Evolutionary conservation across 1,140 invertebrate genomes (phyloP).

Genomic region (Planococcus citri): DNA sequence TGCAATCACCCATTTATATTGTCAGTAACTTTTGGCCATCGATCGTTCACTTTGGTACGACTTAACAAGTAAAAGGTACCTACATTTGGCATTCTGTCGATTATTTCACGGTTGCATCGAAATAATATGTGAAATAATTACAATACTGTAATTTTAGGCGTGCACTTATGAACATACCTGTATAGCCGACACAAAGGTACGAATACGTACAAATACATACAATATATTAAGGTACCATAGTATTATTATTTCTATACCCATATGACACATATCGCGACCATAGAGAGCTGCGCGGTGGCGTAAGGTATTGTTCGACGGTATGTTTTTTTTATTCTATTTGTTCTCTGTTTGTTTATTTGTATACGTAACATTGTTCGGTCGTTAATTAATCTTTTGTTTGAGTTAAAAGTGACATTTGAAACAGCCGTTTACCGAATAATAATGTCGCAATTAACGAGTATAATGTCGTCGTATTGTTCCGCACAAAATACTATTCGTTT

Average conservation of each 20-base stretch:
- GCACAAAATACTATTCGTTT: background rate
- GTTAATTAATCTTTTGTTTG: constrained; percentile 19
- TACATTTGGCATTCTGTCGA: too few relatives aligned
- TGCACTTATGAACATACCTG: constrained; percentile 12
- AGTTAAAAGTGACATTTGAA: constrained; percentile 18
- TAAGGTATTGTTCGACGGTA: background rate
- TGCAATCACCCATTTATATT: too few relatives aligned
- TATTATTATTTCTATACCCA: too few relatives aligned
- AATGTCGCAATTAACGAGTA: constrained; percentile 14
- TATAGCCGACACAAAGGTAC: background rate
- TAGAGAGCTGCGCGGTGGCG: too few relatives aligned
- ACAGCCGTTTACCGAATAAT: constrained; percentile 20
- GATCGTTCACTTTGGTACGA: too few relatives aligned
- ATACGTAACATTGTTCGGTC: constrained; percentile 5
- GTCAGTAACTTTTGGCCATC: too few relatives aligned
- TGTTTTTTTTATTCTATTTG: constrained; percentile 1
- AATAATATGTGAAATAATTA: background rate
- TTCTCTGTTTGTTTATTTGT: constrained; percentile 13
- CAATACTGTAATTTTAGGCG: background rate
- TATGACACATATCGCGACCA: constrained; percentile 9
- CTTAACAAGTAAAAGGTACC: too few relatives aligned
- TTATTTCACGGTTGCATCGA: constrained; percentile 14
- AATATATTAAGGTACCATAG: too few relatives aligned
- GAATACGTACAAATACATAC: too few relatives aligned
- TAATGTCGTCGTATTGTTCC: constrained; percentile 11